Evolutionary conservation across 2,888 invertebrate genomes (phyloP), one percentile per base, ranked within the genome.

Genomic region (Hetaerina titia): DNA sequence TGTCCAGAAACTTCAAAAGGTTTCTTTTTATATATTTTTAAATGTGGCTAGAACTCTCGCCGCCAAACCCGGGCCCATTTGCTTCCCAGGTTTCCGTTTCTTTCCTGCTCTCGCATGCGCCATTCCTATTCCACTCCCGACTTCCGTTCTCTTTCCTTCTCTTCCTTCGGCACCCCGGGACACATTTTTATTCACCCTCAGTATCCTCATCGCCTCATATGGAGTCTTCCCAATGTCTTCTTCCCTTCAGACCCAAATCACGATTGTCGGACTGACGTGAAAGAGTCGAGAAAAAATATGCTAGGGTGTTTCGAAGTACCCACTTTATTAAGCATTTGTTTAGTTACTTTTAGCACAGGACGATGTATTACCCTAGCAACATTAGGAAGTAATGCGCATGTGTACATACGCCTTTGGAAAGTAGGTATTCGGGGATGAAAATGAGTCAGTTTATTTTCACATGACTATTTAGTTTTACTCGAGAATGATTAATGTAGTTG

Each of bases 1-100:
- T 92, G 22, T 92, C 69, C 64, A n/a, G 60, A 56, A 92, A 31
- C 69, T 92, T 56, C 92, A 22, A 31, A 92, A 69, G 69, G n/a
- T 56, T 64, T 56, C 56, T 22, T 56, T 64, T 69, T 92, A 69
- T 45, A 19, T 63, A 69, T 8, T 81, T 81, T 31, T 81, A 81
- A 81, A 81, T 31, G 81, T 31, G 81, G 9, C n/a, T 31, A 13
- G 31, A 31, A 81, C 81, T 81, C 31, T 22, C 25, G 25, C 11
- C 31, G 15, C 81, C 81, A 81, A 81, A 81, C 25, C 13, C 81
- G 22, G 31, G 11, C 22, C 81, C 31, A 8, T 81, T 81, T 31
- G 31, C 81, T 31, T 31, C 31, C 1, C 31, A 31, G 81, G 81
- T 81, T 81, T 81, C 22, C 22, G 81, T 81, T 69, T 13, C 31